Evolutionary conservation across 1,140 invertebrate genomes (phyloP).

Genomic region (Chironomus striatipennis): DNA sequence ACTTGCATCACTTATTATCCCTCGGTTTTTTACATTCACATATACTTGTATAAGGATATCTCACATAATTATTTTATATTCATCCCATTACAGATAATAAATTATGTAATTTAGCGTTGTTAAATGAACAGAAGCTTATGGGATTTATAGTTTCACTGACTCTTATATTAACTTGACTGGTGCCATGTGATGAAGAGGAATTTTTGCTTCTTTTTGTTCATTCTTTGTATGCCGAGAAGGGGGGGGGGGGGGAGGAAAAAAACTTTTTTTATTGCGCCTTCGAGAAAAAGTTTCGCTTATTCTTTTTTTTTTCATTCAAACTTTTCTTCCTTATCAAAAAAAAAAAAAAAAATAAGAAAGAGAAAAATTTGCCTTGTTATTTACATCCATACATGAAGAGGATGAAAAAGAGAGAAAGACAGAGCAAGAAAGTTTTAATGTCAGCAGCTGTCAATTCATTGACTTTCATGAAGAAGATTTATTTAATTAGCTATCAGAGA

Average conservation of each 20-base stretch:
- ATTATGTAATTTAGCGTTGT: slow-evolving; percentile 3
- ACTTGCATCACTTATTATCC: too few species aligned
- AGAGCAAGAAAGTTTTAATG: not conserved
- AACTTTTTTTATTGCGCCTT: not conserved
- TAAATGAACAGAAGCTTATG: not conserved
- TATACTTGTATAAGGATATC: not conserved
- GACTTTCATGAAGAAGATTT: not conserved
- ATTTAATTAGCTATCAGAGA: slow-evolving; percentile 4
- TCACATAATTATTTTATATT: slow-evolving; percentile 19
- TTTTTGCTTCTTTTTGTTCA: not conserved
- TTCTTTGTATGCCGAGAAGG: too few species aligned
- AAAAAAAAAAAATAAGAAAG: too few species aligned
- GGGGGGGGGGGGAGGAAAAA: not conserved
- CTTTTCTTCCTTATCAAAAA: not conserved
- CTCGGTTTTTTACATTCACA: too few species aligned
- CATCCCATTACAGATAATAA: slow-evolving; percentile 19
- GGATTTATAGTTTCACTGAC: not conserved
- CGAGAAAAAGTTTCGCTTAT: not conserved
- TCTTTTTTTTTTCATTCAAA: not conserved
- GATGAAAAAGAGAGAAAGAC: too few species aligned
- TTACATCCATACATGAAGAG: too few species aligned
- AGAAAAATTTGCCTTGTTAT: too few species aligned
- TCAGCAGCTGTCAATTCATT: slow-evolving; percentile 15
- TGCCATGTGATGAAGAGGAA: not conserved
- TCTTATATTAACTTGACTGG: not conserved